phyloP scores from a whole-genome alignment of 1,140 invertebrate genomes.

The Calliphora vicina region DNA sequence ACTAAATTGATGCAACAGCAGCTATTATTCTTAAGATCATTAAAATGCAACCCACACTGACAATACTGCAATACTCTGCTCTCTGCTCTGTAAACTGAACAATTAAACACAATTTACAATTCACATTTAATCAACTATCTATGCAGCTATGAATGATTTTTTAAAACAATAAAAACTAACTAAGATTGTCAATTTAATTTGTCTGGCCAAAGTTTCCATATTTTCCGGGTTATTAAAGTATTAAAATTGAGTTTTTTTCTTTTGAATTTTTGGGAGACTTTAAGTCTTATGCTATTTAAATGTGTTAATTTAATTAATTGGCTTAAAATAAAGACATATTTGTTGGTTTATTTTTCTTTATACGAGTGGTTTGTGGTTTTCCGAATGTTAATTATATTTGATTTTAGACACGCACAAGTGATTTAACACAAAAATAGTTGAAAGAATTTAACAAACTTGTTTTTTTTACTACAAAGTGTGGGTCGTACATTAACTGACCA shows the following conservation, averaged over 20 bases:
- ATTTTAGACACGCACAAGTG: constrained; percentile 1
- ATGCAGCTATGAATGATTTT: not conserved
- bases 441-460: not conserved
- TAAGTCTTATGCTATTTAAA: not conserved
- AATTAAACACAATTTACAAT: not conserved
- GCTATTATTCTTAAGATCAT: not conserved
- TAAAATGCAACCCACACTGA: not conserved
- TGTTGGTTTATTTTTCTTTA: not conserved
- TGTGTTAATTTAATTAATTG: constrained; percentile 14
- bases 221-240: constrained; percentile 9
- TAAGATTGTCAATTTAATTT: constrained; percentile 6
- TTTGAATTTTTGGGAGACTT: no score
- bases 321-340: not conserved
- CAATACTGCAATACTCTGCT: not conserved
- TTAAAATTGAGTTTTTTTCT: no score
- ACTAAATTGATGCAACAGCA: not conserved
- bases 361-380: not conserved
- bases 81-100: not conserved
- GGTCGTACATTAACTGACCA: not conserved
- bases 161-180: not conserved
- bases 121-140: not conserved
- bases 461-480: not conserved
- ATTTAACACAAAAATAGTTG: not conserved
- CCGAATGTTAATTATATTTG: not conserved
- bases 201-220: not conserved